Base-by-base conservation (phyloP, 2,113 vertebrate species). In the Thermophis baileyi region DNA sequence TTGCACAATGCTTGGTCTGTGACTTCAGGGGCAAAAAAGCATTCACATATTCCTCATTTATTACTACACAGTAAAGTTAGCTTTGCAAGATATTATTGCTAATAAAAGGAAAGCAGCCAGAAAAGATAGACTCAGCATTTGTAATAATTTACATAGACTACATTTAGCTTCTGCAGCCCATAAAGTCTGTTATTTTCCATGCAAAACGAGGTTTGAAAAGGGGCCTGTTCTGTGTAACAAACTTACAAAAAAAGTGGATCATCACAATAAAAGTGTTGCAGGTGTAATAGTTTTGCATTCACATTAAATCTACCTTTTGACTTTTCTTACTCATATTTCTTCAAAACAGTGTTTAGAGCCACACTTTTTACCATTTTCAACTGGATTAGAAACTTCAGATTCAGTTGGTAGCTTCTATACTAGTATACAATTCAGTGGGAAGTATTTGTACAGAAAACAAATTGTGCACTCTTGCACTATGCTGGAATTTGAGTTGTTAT, bases 41-140 rank as follows among this genome's bases (percentile, higher is more conserved):
- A 90, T n/a, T 60, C 30, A 44, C 0, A 10, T 14, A 57, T 24
- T 27, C 57, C 3, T 91, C 74, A 44, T 51, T 87, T 86, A 2
- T 89, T 63, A 55, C 1, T 16, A 81, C 5, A 87, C 5, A 95
- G 90, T 91, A 95, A 95, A 92, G 7, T 16, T 90, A 50, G 6
- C 74, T 94, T 94, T 94, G 54, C 92, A 95, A 95, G 25, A 93
- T 92, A 95, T 9, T 54, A 90, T 46, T 93, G 16, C 7, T 91
- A 94, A 57, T 93, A 93, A 91, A 88, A 87, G 88, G 10, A 35
- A 90, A 74, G 89, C 81, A 88, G 7, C 6, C 88, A 55, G 2
- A 91, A 89, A 54, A 74, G 0, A 89, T 92, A 54, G 18, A n/a
- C 12, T 90, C 93, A 24, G 20, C 12, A 57, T 85, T 51, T 81